Conservation (phyloP, 1,140 invertebrate species). For the Drosophila bocki region DNA sequence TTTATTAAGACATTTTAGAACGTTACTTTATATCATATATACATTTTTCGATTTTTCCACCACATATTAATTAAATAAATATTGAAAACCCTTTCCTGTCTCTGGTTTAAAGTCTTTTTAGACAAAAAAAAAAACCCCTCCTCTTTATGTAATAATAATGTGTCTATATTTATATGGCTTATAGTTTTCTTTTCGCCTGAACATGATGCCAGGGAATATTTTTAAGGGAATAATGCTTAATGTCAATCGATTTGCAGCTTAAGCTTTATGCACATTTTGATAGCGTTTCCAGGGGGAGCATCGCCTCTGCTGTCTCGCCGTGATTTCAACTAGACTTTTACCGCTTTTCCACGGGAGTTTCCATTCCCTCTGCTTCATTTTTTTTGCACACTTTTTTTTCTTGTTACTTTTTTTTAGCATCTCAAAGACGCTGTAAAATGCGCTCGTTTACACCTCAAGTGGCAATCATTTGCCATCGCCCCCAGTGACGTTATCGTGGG, state of each 20-base stretch:
- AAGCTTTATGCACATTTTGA: conserved; percentile 38
- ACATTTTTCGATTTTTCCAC: too few relatives aligned
- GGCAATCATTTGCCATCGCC: conserved; percentile 74
- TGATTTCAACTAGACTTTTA: conserved; percentile 37
- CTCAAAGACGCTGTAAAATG: conserved; percentile 71
- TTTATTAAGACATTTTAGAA: too few relatives aligned
- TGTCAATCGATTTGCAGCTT: conserved; percentile 44
- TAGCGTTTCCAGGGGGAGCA: conserved; percentile 2
- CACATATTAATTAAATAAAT: not conserved
- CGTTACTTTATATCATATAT: not conserved
- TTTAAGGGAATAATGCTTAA: conserved; percentile 25
- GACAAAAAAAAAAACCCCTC: not conserved
- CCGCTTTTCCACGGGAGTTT: conserved; percentile 4
- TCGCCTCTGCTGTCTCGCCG: conserved; percentile 11
- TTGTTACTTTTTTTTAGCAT: conserved; percentile 37
- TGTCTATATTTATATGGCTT: not conserved
- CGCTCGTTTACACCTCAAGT: conserved; percentile 82
- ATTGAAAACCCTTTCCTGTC: too few relatives aligned
- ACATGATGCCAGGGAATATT: not conserved
- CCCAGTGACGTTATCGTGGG: conserved; percentile 62
- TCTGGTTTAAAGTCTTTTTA: not conserved
- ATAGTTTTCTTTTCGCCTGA: not conserved
- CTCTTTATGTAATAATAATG: too few relatives aligned
- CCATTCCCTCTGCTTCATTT: not conserved
- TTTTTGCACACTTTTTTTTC: conserved; percentile 21